phyloP scores from a whole-genome alignment of 2,888 invertebrate genomes.

The Tethea ocularis region DNA sequence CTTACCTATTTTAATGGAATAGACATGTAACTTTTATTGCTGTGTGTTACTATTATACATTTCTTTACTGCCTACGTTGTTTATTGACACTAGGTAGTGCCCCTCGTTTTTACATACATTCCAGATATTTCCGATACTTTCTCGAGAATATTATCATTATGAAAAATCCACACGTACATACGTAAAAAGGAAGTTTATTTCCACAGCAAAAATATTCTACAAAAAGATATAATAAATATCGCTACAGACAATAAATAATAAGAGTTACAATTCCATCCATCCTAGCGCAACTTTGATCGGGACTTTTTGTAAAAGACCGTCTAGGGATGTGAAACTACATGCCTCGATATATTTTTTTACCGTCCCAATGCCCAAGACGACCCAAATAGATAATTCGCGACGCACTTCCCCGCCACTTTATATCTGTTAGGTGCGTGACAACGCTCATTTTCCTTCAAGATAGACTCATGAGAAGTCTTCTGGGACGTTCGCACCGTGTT shows the following conservation, averaged over 20 bases:
- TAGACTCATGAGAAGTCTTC: slow-evolving; percentile 44
- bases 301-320: slow-evolving; percentile 20
- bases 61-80: too few species aligned
- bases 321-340: slow-evolving; percentile 41
- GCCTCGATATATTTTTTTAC: slow-evolving; percentile 42
- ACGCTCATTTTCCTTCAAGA: slow-evolving; percentile 48
- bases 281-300: neutral
- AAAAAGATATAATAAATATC: neutral
- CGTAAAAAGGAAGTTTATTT: too few species aligned
- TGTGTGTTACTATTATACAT: too few species aligned
- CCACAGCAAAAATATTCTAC: neutral
- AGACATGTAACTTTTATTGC: neutral
- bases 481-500: slow-evolving; percentile 41
- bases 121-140: too few species aligned
- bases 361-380: slow-evolving; percentile 17
- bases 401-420: slow-evolving; percentile 23
- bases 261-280: neutral
- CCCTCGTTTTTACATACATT: too few species aligned
- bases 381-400: slow-evolving; percentile 45
- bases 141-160: too few species aligned
- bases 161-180: too few species aligned
- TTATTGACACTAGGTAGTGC: too few species aligned
- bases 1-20: neutral
- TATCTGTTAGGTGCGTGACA: slow-evolving; percentile 56
- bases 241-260: neutral